These are phyloP conservation scores for Channa maculata DNA, from an alignment of 2,113 vertebrate genomes.

Conservation along the genomic window DNA sequence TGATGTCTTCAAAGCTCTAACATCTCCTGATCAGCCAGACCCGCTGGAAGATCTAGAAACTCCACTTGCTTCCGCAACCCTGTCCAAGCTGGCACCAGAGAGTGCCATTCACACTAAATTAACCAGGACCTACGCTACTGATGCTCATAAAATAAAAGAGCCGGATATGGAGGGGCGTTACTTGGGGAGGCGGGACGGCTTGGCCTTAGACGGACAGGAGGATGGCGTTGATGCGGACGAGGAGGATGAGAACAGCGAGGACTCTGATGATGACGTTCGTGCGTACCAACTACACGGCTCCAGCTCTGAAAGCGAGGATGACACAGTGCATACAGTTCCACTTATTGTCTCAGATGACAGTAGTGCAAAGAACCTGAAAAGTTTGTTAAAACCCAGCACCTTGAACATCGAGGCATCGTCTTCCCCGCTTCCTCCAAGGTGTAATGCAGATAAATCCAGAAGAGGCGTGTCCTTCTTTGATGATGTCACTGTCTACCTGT, in stretches of 20 bases:
- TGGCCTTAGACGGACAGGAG: slow-evolving; percentile 79
- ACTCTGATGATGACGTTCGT: slow-evolving; percentile 92
- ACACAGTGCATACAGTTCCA: slow-evolving; percentile 85
- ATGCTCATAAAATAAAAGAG: slow-evolving; percentile 90
- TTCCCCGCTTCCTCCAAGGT: slow-evolving; percentile 22
- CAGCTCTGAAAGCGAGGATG: slow-evolving; percentile 93
- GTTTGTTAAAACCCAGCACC: slow-evolving; percentile 86
- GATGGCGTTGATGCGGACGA: slow-evolving; percentile 89
- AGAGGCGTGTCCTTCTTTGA: slow-evolving; percentile 94
- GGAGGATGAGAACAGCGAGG: slow-evolving; percentile 97
- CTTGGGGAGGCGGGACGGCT: slow-evolving; percentile 86
- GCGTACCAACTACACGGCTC: slow-evolving; percentile 90
- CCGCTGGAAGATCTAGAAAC: slow-evolving; percentile 17
- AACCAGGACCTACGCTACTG: slow-evolving; percentile 77
- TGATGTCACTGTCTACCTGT: slow-evolving; percentile 96
- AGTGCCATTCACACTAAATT: slow-evolving; percentile 77
- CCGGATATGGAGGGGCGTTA: slow-evolving; percentile 94
- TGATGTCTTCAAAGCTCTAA: slow-evolving; percentile 16
- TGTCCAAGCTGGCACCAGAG: slow-evolving; percentile 38
- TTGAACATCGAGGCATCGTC: slow-evolving; percentile 46
- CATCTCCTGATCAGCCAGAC: slow-evolving; percentile 15
- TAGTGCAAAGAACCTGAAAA: slow-evolving; percentile 86
- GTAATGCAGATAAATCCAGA: slow-evolving; percentile 73
- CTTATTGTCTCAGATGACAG: slow-evolving; percentile 88
- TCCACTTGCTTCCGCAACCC: slow-evolving; percentile 22